Percentiles rank a stretch among this genome's conserved stretches.
Evolutionary conservation across 2,797 vertebrate genomes (phyloP).

Genomic region (Cephalopachus bancanus): DNA sequence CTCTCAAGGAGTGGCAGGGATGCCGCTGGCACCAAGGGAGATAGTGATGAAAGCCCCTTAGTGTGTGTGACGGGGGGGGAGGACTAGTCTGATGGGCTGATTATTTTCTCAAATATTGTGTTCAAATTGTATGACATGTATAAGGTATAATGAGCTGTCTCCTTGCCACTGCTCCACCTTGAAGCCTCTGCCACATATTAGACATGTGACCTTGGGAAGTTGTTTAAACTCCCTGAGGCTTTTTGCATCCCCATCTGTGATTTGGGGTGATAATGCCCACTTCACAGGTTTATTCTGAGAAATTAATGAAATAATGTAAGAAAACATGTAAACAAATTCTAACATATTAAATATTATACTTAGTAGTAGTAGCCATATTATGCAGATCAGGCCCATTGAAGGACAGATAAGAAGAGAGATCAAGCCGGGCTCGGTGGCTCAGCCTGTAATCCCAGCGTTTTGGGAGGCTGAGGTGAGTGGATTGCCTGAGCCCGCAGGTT

Average conservation of each 20-base stretch:
- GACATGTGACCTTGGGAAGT: background rate
- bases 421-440: background rate
- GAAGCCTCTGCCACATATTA: background rate
- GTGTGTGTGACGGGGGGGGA: too few relatives aligned
- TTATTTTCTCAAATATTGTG: conserved; percentile 34
- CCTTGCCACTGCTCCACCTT: background rate
- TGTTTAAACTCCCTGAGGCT: background rate
- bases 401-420: background rate
- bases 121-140: background rate
- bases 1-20: conserved; percentile 2
- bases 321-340: conserved; percentile 11
- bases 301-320: background rate
- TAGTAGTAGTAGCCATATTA: background rate
- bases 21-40: background rate
- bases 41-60: conserved; percentile 1
- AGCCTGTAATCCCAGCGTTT: too few relatives aligned
- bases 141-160: background rate
- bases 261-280: background rate
- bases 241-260: background rate
- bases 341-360: background rate
- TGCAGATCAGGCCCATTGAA: background rate
- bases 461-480: too few relatives aligned
- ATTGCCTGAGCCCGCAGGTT: too few relatives aligned
- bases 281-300: conserved; percentile 4
- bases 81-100: background rate